Evolutionary conservation across 2,888 invertebrate species (phyloP).

Genomic region (Agrotis segetum): DNA sequence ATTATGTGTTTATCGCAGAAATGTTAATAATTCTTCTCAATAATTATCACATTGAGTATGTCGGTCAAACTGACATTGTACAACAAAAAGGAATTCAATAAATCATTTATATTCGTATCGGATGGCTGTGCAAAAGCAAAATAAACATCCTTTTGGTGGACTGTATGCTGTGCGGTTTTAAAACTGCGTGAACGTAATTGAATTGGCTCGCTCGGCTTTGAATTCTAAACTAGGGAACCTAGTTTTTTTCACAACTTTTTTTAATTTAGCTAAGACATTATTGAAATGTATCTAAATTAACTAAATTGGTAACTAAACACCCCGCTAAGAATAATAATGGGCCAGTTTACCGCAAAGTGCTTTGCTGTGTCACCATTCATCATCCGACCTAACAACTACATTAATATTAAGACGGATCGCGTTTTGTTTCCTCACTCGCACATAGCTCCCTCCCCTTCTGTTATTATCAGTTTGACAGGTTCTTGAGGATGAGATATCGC

Average conservation of each 20-base stretch:
- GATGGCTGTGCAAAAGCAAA: constrained; percentile 21
- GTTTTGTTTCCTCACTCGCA: constrained; percentile 69
- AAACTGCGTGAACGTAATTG: constrained; percentile 46
- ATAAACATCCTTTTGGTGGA: constrained; percentile 11
- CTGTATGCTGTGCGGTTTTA: constrained; percentile 22
- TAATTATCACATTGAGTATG: not conserved
- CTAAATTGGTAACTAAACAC: constrained; percentile 80
- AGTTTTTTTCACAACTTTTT: not conserved
- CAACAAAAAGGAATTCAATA: not conserved
- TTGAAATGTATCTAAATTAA: constrained; percentile 73
- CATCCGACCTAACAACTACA: constrained; percentile 82
- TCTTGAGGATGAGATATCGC: constrained; percentile 69
- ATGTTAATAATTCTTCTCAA: not conserved
- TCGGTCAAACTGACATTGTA: constrained; percentile 1
- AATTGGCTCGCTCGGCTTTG: constrained; percentile 42
- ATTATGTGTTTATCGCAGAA: not conserved
- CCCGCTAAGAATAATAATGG: constrained; percentile 84
- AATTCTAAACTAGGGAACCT: not conserved
- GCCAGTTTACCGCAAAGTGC: constrained; percentile 87
- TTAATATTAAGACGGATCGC: constrained; percentile 86
- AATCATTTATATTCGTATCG: constrained; percentile 1
- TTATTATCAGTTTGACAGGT: constrained; percentile 81
- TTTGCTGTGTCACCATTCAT: constrained; percentile 89
- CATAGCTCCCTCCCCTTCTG: constrained; percentile 71
- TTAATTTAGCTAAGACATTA: constrained; percentile 39